A percentile compares a stretch with the other conserved stretches of the same genome.
These are phyloP conservation scores for Leptobrachium leishanense DNA, from an alignment of 2,113 vertebrate species.

Conservation along the genomic window DNA sequence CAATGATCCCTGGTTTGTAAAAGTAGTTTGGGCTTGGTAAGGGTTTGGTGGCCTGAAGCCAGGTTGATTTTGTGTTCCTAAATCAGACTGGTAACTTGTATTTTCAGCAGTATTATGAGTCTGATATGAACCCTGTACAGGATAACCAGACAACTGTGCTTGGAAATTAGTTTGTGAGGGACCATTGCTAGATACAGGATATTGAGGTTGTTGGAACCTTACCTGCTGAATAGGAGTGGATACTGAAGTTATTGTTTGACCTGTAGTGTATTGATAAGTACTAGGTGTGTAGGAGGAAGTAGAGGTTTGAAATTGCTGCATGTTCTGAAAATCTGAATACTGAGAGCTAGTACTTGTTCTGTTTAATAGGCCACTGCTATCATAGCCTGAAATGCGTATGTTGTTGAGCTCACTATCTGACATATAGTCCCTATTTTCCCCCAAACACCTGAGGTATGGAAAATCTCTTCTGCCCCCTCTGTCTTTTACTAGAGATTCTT, in stretches of 20 bases:
- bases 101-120: slow-evolving; percentile 73
- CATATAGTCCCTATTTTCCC: slow-evolving; percentile 91
- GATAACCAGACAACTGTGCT: slow-evolving; percentile 73
- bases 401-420: slow-evolving; percentile 95
- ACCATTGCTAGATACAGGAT: slow-evolving; percentile 73
- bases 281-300: slow-evolving; percentile 72
- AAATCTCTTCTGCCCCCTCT: slow-evolving; percentile 78
- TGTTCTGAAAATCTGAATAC: slow-evolving; percentile 74
- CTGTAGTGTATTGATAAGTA: slow-evolving; percentile 76
- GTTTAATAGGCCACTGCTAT: slow-evolving; percentile 68
- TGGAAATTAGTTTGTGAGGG: slow-evolving; percentile 83
- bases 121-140: slow-evolving; percentile 75
- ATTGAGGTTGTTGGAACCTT: slow-evolving; percentile 84
- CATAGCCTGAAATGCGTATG: slow-evolving; percentile 79
- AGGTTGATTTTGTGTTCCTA: slow-evolving; percentile 75
- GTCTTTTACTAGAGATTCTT: slow-evolving; percentile 92
- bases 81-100: slow-evolving; percentile 79
- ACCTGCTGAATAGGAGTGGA: slow-evolving; percentile 77
- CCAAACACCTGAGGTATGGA: slow-evolving; percentile 82
- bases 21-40: slow-evolving; percentile 77
- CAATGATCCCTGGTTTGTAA: slow-evolving; percentile 68
- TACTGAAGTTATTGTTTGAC: slow-evolving; percentile 67
- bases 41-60: slow-evolving; percentile 79
- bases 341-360: slow-evolving; percentile 77
- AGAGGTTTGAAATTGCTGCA: slow-evolving; percentile 69